These are phyloP conservation scores for Heterodera schachtii DNA, from an alignment of 1,140 invertebrate genomes.

Conservation along the genomic window DNA sequence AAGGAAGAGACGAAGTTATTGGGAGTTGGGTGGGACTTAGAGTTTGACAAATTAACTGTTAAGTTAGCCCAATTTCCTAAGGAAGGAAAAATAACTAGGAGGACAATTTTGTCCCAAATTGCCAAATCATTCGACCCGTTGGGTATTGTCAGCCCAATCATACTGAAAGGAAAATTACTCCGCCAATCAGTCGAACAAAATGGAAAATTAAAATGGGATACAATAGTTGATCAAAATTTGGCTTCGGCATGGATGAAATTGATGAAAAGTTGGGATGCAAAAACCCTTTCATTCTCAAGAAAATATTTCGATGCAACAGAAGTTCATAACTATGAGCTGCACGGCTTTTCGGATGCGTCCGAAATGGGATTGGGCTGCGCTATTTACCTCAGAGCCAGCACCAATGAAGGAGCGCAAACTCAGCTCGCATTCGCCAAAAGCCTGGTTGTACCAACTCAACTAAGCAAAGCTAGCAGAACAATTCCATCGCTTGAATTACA, in stretches of 20 bases:
- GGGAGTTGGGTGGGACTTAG: not conserved
- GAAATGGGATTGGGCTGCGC: not conserved
- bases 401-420: not conserved
- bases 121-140: not conserved
- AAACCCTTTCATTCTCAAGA: not conserved
- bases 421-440: not conserved
- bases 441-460: not conserved
- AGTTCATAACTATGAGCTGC: not conserved
- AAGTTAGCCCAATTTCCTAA: not conserved
- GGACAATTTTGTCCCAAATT: constrained; percentile 2
- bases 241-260: not conserved
- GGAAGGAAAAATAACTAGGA: not conserved
- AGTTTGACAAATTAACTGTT: not conserved
- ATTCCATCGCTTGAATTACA: not conserved
- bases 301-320: not conserved
- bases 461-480: not conserved
- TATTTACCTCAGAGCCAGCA: not conserved
- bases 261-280: not conserved
- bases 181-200: not conserved
- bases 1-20: not conserved
- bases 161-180: not conserved
- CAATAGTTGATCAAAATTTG: not conserved
- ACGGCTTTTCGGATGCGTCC: not conserved
- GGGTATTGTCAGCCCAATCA: not conserved
- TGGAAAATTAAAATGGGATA: not conserved